These are phyloP conservation scores for Patiria miniata DNA, from an alignment of 35 echinoderm and acorn worm species.

Conservation along the genomic window DNA sequence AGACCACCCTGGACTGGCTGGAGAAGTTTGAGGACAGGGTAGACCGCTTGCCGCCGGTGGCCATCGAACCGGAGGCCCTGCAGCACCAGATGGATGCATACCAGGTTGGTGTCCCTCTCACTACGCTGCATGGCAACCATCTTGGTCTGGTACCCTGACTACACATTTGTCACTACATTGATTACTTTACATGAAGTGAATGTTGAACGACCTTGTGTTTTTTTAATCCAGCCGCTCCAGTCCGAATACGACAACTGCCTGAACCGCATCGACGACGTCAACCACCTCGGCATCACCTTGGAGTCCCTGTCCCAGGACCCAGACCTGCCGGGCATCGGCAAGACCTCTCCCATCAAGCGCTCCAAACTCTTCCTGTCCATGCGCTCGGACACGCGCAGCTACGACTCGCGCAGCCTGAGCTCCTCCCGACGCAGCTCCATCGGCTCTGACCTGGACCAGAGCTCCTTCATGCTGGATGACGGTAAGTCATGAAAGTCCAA, in stretches of 20 bases:
- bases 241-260: conserved; percentile 79
- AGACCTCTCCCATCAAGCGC: conserved; percentile 76
- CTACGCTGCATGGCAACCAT: no score
- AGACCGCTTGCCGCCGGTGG: conserved; percentile 61
- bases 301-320: conserved; percentile 82
- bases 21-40: conserved; percentile 89
- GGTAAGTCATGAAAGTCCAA: conserved; percentile 51
- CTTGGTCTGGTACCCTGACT: no score
- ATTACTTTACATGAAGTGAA: no score
- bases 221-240: conserved; percentile 81
- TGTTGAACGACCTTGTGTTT: no score
- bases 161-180: no score
- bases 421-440: conserved; percentile 85
- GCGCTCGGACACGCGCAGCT: conserved; percentile 65
- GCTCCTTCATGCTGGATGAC: conserved; percentile 88
- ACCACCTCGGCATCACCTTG: conserved; percentile 65
- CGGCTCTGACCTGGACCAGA: conserved; percentile 90
- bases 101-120: conserved; percentile 47
- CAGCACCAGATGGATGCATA: conserved; percentile 63
- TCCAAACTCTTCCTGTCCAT: conserved; percentile 69
- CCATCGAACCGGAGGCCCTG: conserved; percentile 80
- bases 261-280: conserved; percentile 83
- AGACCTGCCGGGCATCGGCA: conserved; percentile 58
- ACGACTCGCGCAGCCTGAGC: conserved; percentile 63
- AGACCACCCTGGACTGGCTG: conserved; percentile 77